Conservation (phyloP, 2,113 vertebrate species). For the Spermophilus dauricus region DNA sequence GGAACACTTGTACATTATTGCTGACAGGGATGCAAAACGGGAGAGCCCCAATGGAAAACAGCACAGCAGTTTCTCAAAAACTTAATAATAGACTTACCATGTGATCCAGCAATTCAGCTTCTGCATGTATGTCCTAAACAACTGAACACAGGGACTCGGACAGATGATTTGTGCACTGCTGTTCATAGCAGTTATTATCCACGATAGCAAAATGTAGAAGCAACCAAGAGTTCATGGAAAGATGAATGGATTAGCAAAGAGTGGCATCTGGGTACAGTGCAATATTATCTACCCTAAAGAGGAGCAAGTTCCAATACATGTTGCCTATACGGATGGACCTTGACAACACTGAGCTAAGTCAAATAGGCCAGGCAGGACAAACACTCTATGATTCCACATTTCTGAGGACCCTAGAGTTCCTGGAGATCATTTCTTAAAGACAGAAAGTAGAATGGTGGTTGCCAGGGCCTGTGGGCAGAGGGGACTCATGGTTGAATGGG, state of each 20-base stretch:
- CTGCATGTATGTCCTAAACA: not conserved
- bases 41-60: not conserved
- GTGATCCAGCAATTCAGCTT: not conserved
- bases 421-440: not conserved
- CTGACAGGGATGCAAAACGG: not conserved
- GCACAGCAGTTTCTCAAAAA: not conserved
- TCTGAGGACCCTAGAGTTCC: not conserved
- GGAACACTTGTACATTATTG: not conserved
- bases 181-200: not conserved
- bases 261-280: too few relatives aligned
- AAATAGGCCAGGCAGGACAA: not conserved
- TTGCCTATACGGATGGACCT: not conserved
- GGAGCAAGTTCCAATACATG: not conserved
- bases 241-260: not conserved
- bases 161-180: not conserved
- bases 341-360: not conserved
- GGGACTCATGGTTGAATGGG: not conserved
- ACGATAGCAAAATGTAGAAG: not conserved
- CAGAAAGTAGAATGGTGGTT: not conserved
- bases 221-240: not conserved
- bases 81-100: conserved; percentile 27
- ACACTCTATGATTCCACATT: not conserved
- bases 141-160: not conserved
- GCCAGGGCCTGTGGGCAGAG: not conserved
- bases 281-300: not conserved